Conservation (phyloP, 1,140 invertebrate species). For the Platyscapa corneri region DNA sequence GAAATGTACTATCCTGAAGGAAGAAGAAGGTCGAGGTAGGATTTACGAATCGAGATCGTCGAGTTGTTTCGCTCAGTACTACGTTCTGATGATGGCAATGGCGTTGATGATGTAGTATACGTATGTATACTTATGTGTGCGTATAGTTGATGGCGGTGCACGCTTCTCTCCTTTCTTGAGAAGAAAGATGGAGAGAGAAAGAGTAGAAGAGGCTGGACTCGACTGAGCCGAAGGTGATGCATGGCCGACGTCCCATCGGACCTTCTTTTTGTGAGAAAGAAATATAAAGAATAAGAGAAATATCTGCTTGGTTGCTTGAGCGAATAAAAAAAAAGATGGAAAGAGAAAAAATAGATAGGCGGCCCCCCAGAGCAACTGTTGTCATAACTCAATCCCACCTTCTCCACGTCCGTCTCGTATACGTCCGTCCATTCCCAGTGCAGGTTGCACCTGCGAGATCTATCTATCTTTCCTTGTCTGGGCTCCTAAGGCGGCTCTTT, state of each 20-base stretch:
- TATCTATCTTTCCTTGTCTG: constrained; percentile 29
- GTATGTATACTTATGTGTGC: not conserved
- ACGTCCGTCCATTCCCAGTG: constrained; percentile 51
- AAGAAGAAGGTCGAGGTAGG: constrained; percentile 10
- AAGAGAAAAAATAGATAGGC: constrained; percentile 48
- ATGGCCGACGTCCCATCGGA: constrained; percentile 71
- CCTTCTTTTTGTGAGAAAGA: constrained; percentile 59
- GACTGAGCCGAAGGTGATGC: constrained; percentile 72
- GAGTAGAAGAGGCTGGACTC: constrained; percentile 68
- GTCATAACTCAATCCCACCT: constrained; percentile 76
- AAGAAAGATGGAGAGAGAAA: not conserved
- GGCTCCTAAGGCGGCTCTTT: constrained; percentile 22
- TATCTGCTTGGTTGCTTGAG: constrained; percentile 65
- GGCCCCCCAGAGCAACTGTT: constrained; percentile 73
- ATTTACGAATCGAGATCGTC: constrained; percentile 64
- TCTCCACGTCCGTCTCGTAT: constrained; percentile 56
- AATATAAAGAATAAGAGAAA: constrained; percentile 67
- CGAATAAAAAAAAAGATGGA: constrained; percentile 22
- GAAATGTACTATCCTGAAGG: constrained; percentile 9
- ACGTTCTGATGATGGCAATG: constrained; percentile 65
- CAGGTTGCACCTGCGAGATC: constrained; percentile 61
- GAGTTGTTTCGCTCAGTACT: constrained; percentile 58
- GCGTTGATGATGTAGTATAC: constrained; percentile 61
- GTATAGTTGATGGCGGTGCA: constrained; percentile 54
- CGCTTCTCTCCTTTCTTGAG: not conserved